These are phyloP conservation scores for Drosophila navojoa DNA, from an alignment of 1,140 invertebrate species.

Conservation along the genomic window DNA sequence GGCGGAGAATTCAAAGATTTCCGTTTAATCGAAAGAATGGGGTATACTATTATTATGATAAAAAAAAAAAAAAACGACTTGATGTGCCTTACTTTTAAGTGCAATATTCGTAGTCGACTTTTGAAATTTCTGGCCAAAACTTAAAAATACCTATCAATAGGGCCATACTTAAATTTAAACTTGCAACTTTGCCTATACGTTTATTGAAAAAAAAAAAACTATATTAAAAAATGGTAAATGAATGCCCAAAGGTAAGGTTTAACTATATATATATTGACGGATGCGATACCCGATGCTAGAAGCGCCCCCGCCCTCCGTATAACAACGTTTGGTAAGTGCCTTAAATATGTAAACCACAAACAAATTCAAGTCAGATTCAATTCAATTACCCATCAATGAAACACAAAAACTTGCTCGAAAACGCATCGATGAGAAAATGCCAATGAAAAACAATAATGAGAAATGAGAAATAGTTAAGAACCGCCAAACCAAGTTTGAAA, in stretches of 20 bases:
- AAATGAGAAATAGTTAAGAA: conserved; percentile 44
- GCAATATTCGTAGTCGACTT: not conserved
- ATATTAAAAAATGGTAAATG: conserved; percentile 40
- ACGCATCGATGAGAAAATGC: conserved; percentile 51
- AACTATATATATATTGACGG: conserved; percentile 58
- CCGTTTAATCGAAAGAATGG: conserved; percentile 9
- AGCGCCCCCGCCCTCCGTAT: conserved; percentile 55
- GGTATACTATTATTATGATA: conserved; percentile 3
- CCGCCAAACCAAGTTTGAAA: conserved; percentile 26
- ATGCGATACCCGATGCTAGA: conserved; percentile 66
- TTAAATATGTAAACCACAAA: conserved; percentile 69
- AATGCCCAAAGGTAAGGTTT: conserved; percentile 78
- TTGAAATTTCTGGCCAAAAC: conserved; percentile 20
- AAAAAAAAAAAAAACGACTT: not conserved
- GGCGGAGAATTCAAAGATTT: conserved; percentile 12
- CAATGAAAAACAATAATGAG: conserved; percentile 3
- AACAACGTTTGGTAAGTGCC: conserved; percentile 84
- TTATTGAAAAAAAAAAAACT: conserved; percentile 28
- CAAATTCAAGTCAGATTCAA: conserved; percentile 33
- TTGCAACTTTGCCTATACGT: conserved; percentile 44
- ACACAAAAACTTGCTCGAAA: conserved; percentile 74
- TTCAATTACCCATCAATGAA: conserved; percentile 27
- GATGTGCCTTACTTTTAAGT: conserved; percentile 1
- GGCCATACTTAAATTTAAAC: conserved; percentile 33
- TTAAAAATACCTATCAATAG: conserved; percentile 11